Conservation (phyloP, 2,113 vertebrate species). For the Girardinichthys multiradiatus region DNA sequence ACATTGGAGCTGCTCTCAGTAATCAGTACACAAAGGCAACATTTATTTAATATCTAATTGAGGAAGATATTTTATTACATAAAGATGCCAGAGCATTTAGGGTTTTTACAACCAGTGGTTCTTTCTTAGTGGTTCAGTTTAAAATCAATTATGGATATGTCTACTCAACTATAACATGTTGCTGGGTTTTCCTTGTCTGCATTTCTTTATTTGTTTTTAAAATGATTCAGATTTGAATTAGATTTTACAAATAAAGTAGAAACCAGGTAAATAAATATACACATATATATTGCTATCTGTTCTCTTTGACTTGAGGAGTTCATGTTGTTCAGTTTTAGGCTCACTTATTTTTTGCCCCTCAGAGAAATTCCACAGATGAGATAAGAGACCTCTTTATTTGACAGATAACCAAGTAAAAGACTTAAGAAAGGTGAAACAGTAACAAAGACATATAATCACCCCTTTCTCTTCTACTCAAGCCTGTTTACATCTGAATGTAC, state of each 20-base stretch:
- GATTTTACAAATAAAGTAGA: not conserved
- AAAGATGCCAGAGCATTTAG: not conserved
- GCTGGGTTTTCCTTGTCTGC: not conserved
- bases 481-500: not conserved
- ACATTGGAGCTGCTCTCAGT: not conserved
- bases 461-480: slow-evolving; percentile 3
- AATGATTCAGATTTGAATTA: not conserved
- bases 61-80: not conserved
- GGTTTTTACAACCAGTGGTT: not conserved
- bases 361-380: slow-evolving; percentile 67
- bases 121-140: not conserved
- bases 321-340: slow-evolving; percentile 3
- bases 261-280: too few species aligned
- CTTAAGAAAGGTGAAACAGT: not conserved
- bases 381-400: slow-evolving; percentile 51
- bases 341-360: slow-evolving; percentile 18
- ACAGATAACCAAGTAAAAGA: slow-evolving; percentile 33
- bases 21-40: not conserved
- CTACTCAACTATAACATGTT: too few species aligned
- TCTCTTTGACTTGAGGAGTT: not conserved
- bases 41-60: not conserved
- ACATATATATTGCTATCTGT: too few species aligned
- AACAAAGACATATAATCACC: slow-evolving; percentile 16
- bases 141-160: not conserved
- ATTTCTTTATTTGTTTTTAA: not conserved